Evolutionary conservation across 1,140 invertebrate species (phyloP).

Genomic region (Periplaneta americana): DNA sequence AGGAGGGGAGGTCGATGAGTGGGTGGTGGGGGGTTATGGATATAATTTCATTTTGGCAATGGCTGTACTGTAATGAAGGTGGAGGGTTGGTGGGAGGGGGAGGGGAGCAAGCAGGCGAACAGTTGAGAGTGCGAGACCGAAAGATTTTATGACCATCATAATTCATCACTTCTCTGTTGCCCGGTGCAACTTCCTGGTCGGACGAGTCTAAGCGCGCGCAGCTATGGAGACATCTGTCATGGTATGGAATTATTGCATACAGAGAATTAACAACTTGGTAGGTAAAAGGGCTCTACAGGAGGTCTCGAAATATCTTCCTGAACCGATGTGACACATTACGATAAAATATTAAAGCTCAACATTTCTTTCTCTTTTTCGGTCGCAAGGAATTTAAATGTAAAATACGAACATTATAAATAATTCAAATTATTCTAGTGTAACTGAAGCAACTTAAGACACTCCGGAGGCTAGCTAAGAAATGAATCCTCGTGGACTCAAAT

Average conservation of each 20-base stretch:
- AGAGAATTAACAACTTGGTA: not conserved
- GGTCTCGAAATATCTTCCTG: not conserved
- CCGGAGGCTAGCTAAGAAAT: no score
- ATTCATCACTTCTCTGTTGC: constrained; percentile 5
- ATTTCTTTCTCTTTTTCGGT: not conserved
- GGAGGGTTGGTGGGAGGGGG: not conserved
- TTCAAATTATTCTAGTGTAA: no score
- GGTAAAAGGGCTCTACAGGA: not conserved
- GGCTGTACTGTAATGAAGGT: not conserved
- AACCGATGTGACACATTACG: not conserved
- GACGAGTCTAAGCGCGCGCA: not conserved
- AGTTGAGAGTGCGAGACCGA: not conserved
- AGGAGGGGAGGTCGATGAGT: not conserved
- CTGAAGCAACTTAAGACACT: no score
- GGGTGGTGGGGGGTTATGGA: not conserved
- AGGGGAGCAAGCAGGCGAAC: not conserved
- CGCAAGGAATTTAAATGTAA: not conserved
- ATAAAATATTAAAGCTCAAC: not conserved
- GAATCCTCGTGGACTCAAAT: no score
- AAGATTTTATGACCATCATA: constrained; percentile 12
- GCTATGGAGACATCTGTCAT: constrained; percentile 11
- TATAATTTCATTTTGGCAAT: not conserved
- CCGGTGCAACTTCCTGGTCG: not conserved
- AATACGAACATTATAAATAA: not conserved
- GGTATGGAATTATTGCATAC: not conserved